Evolutionary conservation across 1,140 invertebrate species (phyloP), one percentile per base, ranked within the genome.

Genomic region (Campoletis sonorensis): DNA sequence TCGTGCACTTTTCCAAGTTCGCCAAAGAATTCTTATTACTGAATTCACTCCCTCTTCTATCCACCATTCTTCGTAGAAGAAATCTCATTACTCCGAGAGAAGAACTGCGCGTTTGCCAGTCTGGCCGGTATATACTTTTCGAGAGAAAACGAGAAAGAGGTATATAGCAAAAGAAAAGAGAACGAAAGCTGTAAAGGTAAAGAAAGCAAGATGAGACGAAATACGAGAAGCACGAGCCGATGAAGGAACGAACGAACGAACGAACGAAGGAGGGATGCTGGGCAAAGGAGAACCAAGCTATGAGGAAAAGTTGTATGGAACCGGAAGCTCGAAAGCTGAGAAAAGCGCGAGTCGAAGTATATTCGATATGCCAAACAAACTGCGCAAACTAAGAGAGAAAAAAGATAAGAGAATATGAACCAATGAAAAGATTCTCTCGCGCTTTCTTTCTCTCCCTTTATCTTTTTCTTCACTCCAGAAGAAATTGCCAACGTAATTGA

Each of bases 21-120:
- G 76, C 70, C 82, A 81, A 87, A 87, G 85, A 87, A 86, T 87
- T 87, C 86, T 87, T 87, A 87, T 87, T 87, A 87, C 86, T 61
- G 80, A 67, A 33, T 73, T 82, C 76, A 77, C 78, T 68, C 83
- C 85, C 84, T 83, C 82, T 79, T 30, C 27, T 33, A 30, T 33
- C 67, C 7, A 5, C 21, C 67, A 83, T 84, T 79, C 83, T 83
- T 84, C 80, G 70, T 77, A 75, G 77, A 83, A 85, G 84, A 87
- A 86, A 87, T 86, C 85, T 87, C 86, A 87, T 87, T 86, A 86
- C 83, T 84, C 82, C 83, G 80, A 84, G 84, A 82, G 84, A 82
- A 84, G 85, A 81, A 83, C 83, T 33, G 76, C 58, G 73, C 73
- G 51, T 77, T 61, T 30, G 8, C 73, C 18, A 64, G 1, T 33